Conservation (phyloP, 2,113 vertebrate species). For the Oncorhynchus gorbuscha region DNA sequence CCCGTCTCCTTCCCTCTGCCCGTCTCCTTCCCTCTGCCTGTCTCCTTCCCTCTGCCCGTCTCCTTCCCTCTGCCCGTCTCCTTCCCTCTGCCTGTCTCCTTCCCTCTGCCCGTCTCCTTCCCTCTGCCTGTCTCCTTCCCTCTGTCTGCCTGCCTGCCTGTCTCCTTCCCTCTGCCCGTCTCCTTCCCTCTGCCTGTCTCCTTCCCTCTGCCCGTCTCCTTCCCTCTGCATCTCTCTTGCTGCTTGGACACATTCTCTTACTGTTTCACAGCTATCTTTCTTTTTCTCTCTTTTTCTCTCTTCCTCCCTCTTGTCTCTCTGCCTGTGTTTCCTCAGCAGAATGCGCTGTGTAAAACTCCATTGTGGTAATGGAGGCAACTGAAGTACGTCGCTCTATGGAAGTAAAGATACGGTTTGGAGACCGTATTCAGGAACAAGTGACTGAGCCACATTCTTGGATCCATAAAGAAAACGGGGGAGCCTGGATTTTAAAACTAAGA, state of each 20-base stretch:
- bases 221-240: not conserved
- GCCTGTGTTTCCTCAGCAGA: constrained; percentile 71
- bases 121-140: no score
- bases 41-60: no score
- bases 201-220: not conserved
- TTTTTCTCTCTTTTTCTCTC: constrained; percentile 28
- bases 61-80: no score
- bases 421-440: constrained; percentile 72
- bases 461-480: constrained; percentile 59
- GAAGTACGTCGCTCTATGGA: constrained; percentile 63
- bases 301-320: constrained; percentile 47
- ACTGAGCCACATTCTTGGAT: constrained; percentile 57
- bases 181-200: no score
- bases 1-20: no score
- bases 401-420: constrained; percentile 75
- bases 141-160: no score
- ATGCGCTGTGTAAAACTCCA: constrained; percentile 64
- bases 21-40: no score
- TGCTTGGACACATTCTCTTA: constrained; percentile 2
- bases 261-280: constrained; percentile 14
- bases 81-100: no score
- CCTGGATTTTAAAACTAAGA: constrained; percentile 73
- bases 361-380: constrained; percentile 77
- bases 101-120: no score
- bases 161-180: no score